A percentile compares a stretch with the other conserved stretches of the same genome.
These are phyloP conservation scores for Mus musculus DNA, from an alignment of 2,113 vertebrate species.

Conservation along the genomic window GRCm39 chr12:33347501-33348000, in stretches of 20 bases:
- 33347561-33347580: neutral
- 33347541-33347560: neutral
- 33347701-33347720: neutral
- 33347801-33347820: neutral
- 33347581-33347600: neutral
- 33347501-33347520: neutral
- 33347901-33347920: neutral
- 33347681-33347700: neutral
- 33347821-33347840: slow-evolving; percentile 3
- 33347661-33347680: neutral
- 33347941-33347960: neutral
- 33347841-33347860: neutral
- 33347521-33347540: neutral
- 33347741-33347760: neutral
- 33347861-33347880: neutral
- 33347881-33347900: neutral
- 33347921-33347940: neutral
- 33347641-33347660: neutral
- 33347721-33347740: neutral
- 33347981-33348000: neutral
- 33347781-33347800: neutral
- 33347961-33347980: neutral
- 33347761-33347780: neutral
- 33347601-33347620: neutral
- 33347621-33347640: neutral